Conservation (phyloP, 53 echinoderm and acorn worm genomes). For the Pentamera pediparva region DNA sequence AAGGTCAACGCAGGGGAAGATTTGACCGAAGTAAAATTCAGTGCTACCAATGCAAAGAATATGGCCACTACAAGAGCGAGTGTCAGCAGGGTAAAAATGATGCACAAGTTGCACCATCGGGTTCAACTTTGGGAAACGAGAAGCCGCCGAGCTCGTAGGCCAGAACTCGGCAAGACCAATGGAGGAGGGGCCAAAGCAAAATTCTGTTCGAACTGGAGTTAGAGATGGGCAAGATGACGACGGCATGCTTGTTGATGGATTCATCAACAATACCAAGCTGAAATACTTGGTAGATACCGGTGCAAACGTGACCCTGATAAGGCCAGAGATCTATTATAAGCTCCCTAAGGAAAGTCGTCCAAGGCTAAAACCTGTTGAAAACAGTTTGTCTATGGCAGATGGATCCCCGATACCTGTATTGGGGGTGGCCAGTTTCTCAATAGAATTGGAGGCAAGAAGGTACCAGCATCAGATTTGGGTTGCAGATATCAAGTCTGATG, state of each 20-base stretch:
- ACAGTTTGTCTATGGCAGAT: background rate
- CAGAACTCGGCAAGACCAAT: constrained; percentile 15
- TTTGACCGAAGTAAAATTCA: background rate
- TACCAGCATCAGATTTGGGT: constrained; percentile 7
- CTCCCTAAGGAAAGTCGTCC: background rate
- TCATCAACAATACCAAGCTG: background rate
- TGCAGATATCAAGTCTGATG: constrained; percentile 13
- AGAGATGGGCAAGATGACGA: background rate
- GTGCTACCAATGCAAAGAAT: constrained; percentile 38
- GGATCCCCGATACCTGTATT: background rate
- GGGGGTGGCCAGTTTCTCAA: background rate
- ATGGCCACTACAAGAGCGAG: constrained; percentile 28
- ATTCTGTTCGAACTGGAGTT: constrained; percentile 1
- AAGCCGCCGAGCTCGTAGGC: constrained; percentile 20
- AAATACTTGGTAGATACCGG: constrained; percentile 38
- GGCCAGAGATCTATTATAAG: background rate
- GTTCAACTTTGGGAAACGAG: constrained; percentile 48
- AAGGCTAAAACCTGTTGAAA: background rate
- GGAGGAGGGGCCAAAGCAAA: background rate
- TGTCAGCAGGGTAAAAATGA: background rate
- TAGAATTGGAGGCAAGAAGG: background rate
- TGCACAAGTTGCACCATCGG: background rate
- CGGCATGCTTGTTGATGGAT: constrained; percentile 7
- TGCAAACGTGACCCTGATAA: constrained; percentile 28
- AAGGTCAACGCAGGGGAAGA: background rate